A percentile compares a stretch with the other conserved stretches of the same genome.
phyloP scores from a whole-genome alignment of 2,113 vertebrate genomes.

The Phocoena phocoena region DNA sequence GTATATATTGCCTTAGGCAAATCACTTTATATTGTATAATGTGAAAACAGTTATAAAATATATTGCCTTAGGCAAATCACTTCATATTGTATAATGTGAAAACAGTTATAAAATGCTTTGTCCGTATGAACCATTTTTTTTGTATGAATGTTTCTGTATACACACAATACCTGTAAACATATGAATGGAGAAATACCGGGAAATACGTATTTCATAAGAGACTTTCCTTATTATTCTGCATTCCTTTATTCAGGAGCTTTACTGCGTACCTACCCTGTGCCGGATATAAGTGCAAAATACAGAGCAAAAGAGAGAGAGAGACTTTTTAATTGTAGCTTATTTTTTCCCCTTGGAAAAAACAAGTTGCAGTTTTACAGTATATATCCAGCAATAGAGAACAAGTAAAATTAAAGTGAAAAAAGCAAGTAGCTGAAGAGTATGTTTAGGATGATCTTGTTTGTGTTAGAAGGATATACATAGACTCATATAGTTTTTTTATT shows the following conservation, averaged over 20 bases:
- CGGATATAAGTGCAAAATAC: neutral
- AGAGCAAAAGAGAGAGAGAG: neutral
- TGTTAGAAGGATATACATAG: neutral
- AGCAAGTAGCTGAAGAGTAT: neutral
- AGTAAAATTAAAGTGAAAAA: neutral
- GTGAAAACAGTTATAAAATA: neutral
- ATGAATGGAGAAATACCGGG: neutral
- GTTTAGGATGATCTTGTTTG: neutral
- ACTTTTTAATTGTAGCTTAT: neutral
- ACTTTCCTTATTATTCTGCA: neutral
- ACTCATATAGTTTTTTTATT: neutral
- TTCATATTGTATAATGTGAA: neutral
- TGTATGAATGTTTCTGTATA: neutral
- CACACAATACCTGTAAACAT: neutral
- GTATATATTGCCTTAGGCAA: neutral
- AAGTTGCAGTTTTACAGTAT: neutral
- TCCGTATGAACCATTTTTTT: neutral
- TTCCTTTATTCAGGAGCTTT: neutral
- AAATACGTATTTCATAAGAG: neutral
- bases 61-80: neutral
- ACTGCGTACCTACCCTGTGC: neutral
- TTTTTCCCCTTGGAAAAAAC: neutral
- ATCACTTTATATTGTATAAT: neutral
- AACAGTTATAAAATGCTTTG: neutral
- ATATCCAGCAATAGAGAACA: neutral